These are phyloP conservation scores for Erythrocercus mccallii DNA, from an alignment of 2,113 vertebrate genomes.

Conservation along the genomic window DNA sequence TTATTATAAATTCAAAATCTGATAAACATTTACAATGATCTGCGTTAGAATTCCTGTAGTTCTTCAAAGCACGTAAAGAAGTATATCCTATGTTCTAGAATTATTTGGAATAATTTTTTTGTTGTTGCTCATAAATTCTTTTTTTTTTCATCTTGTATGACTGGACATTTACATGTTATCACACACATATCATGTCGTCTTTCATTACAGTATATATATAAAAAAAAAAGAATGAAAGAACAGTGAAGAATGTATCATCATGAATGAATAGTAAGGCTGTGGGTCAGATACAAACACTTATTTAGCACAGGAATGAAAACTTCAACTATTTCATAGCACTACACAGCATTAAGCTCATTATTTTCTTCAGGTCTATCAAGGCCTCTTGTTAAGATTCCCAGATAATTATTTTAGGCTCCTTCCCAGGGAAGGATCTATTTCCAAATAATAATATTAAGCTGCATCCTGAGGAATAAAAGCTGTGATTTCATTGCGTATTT, in stretches of 20 bases:
- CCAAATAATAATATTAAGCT: neutral
- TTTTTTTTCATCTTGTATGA: neutral
- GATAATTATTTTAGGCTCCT: neutral
- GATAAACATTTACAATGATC: neutral
- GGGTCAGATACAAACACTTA: neutral
- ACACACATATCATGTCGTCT: neutral
- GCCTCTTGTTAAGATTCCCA: neutral
- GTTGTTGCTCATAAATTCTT: neutral
- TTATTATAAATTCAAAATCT: neutral
- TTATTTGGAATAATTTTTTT: neutral
- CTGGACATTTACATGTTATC: neutral
- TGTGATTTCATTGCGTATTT: neutral
- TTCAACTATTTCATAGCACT: neutral
- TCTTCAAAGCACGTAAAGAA: neutral
- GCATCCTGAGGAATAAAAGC: neutral
- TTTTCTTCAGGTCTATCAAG: neutral
- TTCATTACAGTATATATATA: neutral
- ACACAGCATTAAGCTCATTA: neutral
- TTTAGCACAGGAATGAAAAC: neutral
- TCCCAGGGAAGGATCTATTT: neutral
- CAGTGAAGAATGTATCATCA: neutral
- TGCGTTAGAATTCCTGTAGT: neutral
- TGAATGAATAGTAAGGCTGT: neutral
- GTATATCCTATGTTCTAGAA: neutral
- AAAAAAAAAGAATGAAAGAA: neutral